Percentiles rank a stretch among this genome's conserved stretches.
phyloP scores from a whole-genome alignment of 2,797 vertebrate species.

The Nyctalus aviator region DNA sequence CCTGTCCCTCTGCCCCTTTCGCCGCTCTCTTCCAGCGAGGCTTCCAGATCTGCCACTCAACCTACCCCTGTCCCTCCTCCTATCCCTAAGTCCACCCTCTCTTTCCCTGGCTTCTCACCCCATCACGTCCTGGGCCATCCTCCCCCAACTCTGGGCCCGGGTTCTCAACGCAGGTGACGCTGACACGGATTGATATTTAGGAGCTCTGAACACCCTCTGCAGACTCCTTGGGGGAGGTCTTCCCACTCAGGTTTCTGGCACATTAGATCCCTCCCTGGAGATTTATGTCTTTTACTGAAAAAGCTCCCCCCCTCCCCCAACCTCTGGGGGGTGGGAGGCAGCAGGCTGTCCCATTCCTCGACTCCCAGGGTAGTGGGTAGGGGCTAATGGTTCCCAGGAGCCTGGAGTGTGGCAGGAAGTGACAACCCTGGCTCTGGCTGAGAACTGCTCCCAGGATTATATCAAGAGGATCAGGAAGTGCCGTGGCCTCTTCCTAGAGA shows the following conservation, averaged over 20 bases:
- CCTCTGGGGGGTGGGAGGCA: not conserved
- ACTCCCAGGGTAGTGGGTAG: not conserved
- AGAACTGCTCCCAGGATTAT: not conserved
- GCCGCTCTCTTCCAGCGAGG: not conserved
- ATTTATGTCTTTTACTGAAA: not conserved
- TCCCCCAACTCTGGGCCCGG: not conserved
- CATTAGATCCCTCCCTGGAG: not conserved
- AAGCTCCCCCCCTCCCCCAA: not conserved
- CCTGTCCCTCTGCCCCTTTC: not conserved
- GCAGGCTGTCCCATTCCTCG: not conserved
- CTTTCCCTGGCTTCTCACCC: not conserved
- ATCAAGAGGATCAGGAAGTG: not conserved
- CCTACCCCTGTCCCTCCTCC: not conserved
- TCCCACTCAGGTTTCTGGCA: not conserved
- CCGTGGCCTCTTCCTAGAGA: not conserved
- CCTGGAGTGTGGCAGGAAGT: not conserved
- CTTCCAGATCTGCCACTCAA: not conserved
- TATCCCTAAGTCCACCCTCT: not conserved
- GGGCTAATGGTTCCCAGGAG: not conserved
- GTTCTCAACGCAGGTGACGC: not conserved
- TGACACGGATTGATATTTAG: too few relatives aligned
- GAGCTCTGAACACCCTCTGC: not conserved
- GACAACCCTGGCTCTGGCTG: not conserved
- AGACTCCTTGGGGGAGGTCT: not conserved
- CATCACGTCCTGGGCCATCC: not conserved